Percentiles rank a stretch among this genome's conserved stretches.
Conservation (phyloP, 2,888 invertebrate species). For the Dusona sp. region DNA sequence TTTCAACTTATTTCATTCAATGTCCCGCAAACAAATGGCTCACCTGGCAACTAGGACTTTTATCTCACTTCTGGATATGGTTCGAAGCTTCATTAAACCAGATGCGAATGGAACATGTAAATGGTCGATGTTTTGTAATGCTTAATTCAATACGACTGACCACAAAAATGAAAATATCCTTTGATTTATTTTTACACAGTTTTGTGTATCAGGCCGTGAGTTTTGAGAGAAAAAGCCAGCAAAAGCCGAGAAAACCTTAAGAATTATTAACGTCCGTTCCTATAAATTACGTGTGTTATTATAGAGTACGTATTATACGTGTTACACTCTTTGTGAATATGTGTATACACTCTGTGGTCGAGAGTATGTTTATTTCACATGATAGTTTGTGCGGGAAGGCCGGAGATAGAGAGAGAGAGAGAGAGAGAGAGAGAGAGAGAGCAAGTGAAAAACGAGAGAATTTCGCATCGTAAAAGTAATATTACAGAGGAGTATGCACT, state of each 20-base stretch:
- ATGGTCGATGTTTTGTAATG: not conserved
- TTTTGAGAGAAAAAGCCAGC: slow-evolving; percentile 2
- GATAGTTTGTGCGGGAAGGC: slow-evolving; percentile 45
- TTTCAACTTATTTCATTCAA: not conserved
- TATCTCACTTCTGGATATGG: not conserved
- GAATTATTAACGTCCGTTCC: slow-evolving; percentile 50
- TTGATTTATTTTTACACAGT: not conserved
- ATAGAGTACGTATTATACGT: not conserved
- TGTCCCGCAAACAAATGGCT: not conserved
- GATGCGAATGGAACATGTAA: not conserved
- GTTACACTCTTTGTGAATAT: not conserved
- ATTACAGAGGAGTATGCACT: slow-evolving; percentile 39
- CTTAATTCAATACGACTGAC: not conserved
- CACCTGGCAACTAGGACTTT: not conserved
- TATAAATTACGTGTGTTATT: slow-evolving; percentile 45
- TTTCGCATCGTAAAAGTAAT: slow-evolving; percentile 64
- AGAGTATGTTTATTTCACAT: slow-evolving; percentile 28
- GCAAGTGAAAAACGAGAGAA: slow-evolving; percentile 51
- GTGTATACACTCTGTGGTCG: not conserved
- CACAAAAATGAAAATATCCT: not conserved
- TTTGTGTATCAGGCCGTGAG: not conserved
- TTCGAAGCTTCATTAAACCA: not conserved
- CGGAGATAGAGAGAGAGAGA: slow-evolving; percentile 17
- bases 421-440: slow-evolving; percentile 23
- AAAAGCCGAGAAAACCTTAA: slow-evolving; percentile 34